Percentiles rank a stretch among this genome's conserved stretches.
Evolutionary conservation across 2,797 vertebrate species (phyloP).

Genomic region (Pangasius macronema): DNA sequence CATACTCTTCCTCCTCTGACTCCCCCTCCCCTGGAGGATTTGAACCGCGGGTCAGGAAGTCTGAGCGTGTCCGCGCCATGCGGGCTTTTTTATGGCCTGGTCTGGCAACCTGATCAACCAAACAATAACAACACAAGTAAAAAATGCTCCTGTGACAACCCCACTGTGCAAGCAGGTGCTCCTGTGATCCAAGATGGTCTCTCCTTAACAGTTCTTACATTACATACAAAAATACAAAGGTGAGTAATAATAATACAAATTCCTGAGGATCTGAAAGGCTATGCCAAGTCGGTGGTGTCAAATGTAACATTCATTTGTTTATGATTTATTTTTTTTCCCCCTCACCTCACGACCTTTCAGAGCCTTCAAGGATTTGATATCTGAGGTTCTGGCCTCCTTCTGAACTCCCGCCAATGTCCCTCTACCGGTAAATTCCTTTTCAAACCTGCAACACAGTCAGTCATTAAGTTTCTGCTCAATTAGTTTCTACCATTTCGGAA

Average conservation of each 20-base stretch:
- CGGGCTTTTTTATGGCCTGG: slow-evolving; percentile 95
- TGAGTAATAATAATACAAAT: neutral
- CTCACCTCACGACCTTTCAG: slow-evolving; percentile 52
- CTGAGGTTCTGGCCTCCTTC: slow-evolving; percentile 53
- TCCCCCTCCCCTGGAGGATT: slow-evolving; percentile 87
- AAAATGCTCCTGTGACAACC: slow-evolving; percentile 22
- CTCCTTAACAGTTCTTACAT: slow-evolving; percentile 8
- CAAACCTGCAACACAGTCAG: slow-evolving; percentile 69
- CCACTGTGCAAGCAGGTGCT: slow-evolving; percentile 8
- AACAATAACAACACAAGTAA: slow-evolving; percentile 53
- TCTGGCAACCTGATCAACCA: slow-evolving; percentile 87
- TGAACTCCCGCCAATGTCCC: slow-evolving; percentile 65
- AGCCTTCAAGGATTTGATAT: slow-evolving; percentile 55
- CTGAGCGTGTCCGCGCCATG: slow-evolving; percentile 99
- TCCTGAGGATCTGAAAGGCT: slow-evolving; percentile 12
- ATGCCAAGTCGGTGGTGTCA: neutral
- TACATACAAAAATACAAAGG: slow-evolving; percentile 13
- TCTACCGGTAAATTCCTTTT: slow-evolving; percentile 67
- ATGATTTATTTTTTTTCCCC: neutral
- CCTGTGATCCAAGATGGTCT: neutral
- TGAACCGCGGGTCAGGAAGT: slow-evolving; percentile 98
- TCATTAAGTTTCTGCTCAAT: slow-evolving; percentile 11
- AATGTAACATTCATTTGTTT: slow-evolving; percentile 7
- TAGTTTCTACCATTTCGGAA: neutral
- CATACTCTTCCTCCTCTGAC: slow-evolving; percentile 89